Base-by-base conservation (phyloP, 2,888 invertebrate genomes). In the Trachelus iudaicus region DNA sequence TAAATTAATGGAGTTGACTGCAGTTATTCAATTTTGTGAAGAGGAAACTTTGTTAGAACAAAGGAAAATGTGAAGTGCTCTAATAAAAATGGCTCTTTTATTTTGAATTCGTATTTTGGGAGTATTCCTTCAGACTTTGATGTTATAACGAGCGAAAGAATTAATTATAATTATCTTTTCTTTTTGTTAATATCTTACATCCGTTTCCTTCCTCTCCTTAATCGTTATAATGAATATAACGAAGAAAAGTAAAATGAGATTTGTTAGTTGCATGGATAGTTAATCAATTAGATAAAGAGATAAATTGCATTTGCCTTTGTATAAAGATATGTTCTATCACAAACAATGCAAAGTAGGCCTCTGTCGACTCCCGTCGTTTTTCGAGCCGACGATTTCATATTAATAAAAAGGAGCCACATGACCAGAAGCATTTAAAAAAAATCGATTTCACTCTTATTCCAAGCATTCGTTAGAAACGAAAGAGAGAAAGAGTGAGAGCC, bases 241-340 rank as follows among this genome's bases (percentile, higher is more conserved):
- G 77, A 82, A 75, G 81, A 69, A 83, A 34, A 71, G 68, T 9
- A 81, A 81, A 76, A 78, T 73, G 56, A 40, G 11, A 35, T 79
- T 75, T 71, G 68, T 75, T 56, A 23, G 56, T 56, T 84, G 84
- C 82, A 82, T 84, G 69, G 79, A 69, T 83, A 35, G 81, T 85
- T 80, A 81, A 81, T 84, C 34, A 77, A 82, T 84, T 78, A 85
- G 79, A 81, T 81, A 84, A 84, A 79, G 81, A 81, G 81, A 83
- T 13, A 71, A 30, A 30, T 30, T 71, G 71, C 71, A 23, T 30
- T 71, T 33, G 30, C 13, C 12, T 71, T 71, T 71, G 23, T 15
- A n/a, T 15, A 23, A 71, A 40, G 15, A 6, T 71, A n/a, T 71
- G 11, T 71, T 30, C 6, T 23, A 1, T 33, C 3, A 71, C 34